Evolutionary conservation across 23 tunicate species (phyloP).

Genomic region (Phallusia fumigata): DNA sequence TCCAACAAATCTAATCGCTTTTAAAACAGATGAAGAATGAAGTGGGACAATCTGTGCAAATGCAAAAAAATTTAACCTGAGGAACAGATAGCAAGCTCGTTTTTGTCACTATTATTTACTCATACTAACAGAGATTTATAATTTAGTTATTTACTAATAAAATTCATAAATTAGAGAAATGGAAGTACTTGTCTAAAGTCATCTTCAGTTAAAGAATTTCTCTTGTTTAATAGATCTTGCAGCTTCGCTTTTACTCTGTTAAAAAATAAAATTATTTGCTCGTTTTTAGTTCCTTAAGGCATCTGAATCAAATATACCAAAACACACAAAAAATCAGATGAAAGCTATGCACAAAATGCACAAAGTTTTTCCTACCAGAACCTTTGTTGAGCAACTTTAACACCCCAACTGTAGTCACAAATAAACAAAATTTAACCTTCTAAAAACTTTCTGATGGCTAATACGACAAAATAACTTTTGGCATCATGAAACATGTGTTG

Average conservation of each 20-base stretch:
- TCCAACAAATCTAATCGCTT: constrained; percentile 53
- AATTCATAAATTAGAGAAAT: not conserved
- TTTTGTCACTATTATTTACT: not conserved
- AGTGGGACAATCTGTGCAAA: constrained; percentile 66
- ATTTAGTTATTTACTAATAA: no score
- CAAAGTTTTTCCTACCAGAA: not conserved
- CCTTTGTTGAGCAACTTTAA: no score
- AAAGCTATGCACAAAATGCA: not conserved
- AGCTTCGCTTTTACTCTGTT: constrained; percentile 74
- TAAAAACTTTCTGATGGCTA: no score
- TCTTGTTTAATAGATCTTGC: constrained; percentile 69
- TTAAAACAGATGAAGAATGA: constrained; percentile 54
- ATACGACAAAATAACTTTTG: no score
- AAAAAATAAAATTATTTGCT: not conserved
- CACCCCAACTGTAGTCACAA: no score
- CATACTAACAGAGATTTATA: no score
- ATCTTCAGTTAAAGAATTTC: constrained; percentile 18
- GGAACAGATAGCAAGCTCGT: not conserved
- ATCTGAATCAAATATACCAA: not conserved
- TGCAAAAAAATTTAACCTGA: not conserved
- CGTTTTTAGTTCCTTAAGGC: not conserved
- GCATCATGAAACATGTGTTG: no score
- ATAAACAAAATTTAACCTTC: no score
- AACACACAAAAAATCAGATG: not conserved
- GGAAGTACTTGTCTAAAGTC: constrained; percentile 32